Percentiles rank a stretch among this genome's conserved stretches.
These are phyloP conservation scores for Pseudomyrmex cubaensis DNA, from an alignment of 1,140 invertebrate species.

Conservation along the genomic window DNA sequence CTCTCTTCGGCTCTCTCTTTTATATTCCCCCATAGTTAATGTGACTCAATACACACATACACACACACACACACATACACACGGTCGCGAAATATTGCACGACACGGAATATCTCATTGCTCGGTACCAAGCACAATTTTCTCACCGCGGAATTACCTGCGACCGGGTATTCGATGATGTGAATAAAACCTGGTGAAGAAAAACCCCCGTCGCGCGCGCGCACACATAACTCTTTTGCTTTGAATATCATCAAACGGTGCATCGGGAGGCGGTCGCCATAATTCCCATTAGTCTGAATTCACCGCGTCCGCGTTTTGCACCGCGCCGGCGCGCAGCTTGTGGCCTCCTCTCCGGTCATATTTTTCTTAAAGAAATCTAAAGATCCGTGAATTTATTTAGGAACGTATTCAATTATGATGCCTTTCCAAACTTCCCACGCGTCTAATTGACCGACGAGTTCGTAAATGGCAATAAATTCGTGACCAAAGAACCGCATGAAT, in stretches of 20 bases:
- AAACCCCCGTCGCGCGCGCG: slow-evolving; percentile 7
- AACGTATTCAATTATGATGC: slow-evolving; percentile 12
- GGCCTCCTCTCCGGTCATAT: neutral
- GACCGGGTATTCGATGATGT: slow-evolving; percentile 23
- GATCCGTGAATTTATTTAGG: slow-evolving; percentile 8
- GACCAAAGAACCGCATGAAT: too few species aligned
- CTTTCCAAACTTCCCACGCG: neutral
- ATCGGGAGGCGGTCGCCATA: neutral
- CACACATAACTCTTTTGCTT: neutral
- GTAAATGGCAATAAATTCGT: neutral
- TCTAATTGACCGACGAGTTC: neutral
- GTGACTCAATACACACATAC: slow-evolving; percentile 10
- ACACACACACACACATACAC: too few species aligned
- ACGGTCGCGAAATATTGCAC: slow-evolving; percentile 35
- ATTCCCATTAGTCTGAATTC: slow-evolving; percentile 14
- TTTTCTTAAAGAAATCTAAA: neutral
- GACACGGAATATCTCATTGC: slow-evolving; percentile 43
- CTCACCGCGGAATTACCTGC: slow-evolving; percentile 27
- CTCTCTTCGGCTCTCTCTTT: slow-evolving; percentile 13
- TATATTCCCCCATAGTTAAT: slow-evolving; percentile 34
- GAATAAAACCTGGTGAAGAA: slow-evolving; percentile 44
- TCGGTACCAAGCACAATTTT: slow-evolving; percentile 14
- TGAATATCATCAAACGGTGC: neutral
- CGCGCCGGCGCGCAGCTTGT: neutral
- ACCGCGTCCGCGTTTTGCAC: neutral